These are phyloP conservation scores for Eufriesea mexicana DNA, from an alignment of 1,140 invertebrate genomes.

Conservation along the genomic window DNA sequence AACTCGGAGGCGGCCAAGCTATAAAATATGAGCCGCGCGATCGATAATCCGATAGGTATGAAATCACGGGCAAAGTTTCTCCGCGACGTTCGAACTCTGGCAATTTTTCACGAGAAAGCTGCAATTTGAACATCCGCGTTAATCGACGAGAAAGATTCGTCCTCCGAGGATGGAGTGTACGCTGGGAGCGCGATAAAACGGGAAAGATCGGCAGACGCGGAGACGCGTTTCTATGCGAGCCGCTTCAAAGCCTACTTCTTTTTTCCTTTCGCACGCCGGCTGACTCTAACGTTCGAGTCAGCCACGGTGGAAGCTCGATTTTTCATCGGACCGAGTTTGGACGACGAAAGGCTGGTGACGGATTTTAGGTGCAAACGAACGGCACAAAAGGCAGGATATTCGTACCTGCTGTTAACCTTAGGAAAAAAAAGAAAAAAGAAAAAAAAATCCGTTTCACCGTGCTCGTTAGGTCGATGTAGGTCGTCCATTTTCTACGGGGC, in stretches of 20 bases:
- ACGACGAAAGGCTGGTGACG: neutral
- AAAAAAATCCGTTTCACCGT: constrained; percentile 1
- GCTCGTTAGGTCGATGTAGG: constrained; percentile 19
- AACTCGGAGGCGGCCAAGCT: neutral
- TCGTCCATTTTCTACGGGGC: neutral
- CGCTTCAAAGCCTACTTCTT: constrained; percentile 11
- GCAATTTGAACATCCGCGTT: neutral
- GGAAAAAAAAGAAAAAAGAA: neutral
- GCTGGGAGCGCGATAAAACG: neutral
- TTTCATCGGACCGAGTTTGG: constrained; percentile 1
- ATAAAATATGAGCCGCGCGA: neutral
- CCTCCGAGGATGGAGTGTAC: neutral
- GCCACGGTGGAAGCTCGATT: constrained; percentile 11
- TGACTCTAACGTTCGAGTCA: neutral
- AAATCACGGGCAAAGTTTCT: neutral
- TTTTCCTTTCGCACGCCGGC: neutral
- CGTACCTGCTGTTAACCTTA: neutral
- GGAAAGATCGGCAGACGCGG: neutral
- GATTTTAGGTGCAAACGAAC: constrained; percentile 17
- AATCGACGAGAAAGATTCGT: constrained; percentile 14
- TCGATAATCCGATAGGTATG: neutral
- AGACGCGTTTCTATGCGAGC: neutral
- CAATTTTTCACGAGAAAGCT: neutral
- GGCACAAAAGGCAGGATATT: constrained; percentile 10
- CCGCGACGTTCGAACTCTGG: neutral